Conservation (phyloP, 2,113 vertebrate species). For the Hippopotamus amphibius region DNA sequence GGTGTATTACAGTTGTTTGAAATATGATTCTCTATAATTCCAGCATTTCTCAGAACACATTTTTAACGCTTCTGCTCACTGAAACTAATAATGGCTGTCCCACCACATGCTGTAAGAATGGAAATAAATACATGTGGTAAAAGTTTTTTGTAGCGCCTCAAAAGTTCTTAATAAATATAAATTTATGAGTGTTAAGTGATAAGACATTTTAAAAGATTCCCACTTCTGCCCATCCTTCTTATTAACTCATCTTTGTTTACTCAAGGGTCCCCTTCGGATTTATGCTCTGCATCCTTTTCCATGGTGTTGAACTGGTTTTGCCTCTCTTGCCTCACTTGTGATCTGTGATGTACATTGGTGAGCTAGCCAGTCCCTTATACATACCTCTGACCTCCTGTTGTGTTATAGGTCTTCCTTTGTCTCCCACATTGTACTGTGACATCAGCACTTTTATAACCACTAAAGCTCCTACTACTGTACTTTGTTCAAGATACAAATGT, state of each 20-base stretch:
- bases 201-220: slow-evolving; percentile 40
- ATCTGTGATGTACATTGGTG: neutral
- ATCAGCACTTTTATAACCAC: neutral
- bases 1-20: neutral
- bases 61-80: neutral
- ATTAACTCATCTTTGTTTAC: neutral
- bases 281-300: neutral
- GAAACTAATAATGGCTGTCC: neutral
- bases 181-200: neutral
- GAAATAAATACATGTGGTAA: neutral
- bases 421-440: neutral
- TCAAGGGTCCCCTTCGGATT: neutral
- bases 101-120: neutral
- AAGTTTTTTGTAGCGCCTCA: neutral
- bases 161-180: neutral
- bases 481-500: neutral
- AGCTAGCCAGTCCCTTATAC: neutral
- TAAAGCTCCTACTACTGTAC: neutral
- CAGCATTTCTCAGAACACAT: neutral
- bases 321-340: neutral
- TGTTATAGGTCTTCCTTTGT: neutral
- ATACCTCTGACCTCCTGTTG: neutral
- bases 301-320: neutral
- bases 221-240: neutral
- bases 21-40: neutral